phyloP scores from a whole-genome alignment of 1,140 invertebrate genomes.

The Carposina sasakii region DNA sequence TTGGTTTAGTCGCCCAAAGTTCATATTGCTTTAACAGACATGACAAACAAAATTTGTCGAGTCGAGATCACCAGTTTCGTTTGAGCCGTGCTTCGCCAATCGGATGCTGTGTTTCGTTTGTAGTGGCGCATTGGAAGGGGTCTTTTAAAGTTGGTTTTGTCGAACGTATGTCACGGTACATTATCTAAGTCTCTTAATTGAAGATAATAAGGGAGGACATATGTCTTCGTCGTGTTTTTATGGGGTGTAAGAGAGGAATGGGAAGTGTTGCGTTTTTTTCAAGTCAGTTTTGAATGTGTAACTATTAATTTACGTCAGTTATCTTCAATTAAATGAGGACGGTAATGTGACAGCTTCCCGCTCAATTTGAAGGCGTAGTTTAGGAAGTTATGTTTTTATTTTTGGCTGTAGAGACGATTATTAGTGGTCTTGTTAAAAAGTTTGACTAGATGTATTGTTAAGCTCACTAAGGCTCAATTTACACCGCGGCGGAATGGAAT shows the following conservation, averaged over 20 bases:
- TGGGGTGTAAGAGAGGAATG: conserved; percentile 53
- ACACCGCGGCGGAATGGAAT: too few species aligned
- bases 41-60: conserved; percentile 13
- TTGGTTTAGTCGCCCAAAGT: neutral
- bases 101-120: conserved; percentile 15
- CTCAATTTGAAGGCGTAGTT: neutral
- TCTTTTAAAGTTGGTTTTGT: conserved; percentile 25
- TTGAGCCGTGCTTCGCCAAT: too few species aligned
- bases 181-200: conserved; percentile 67
- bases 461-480: too few species aligned
- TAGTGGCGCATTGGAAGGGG: neutral
- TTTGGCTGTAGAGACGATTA: too few species aligned
- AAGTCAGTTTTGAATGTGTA: conserved; percentile 44
- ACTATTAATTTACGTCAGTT: conserved; percentile 57
- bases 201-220: conserved; percentile 67
- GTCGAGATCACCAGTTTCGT: conserved; percentile 23
- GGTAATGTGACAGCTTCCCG: conserved; percentile 1
- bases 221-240: conserved; percentile 67
- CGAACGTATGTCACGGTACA: conserved; percentile 56
- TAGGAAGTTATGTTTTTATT: neutral
- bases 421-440: too few species aligned
- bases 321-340: conserved; percentile 11
- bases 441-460: too few species aligned
- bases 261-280: conserved; percentile 51
- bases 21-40: neutral